Conservation (phyloP, 2,797 vertebrate species). For the Chelon auratus region DNA sequence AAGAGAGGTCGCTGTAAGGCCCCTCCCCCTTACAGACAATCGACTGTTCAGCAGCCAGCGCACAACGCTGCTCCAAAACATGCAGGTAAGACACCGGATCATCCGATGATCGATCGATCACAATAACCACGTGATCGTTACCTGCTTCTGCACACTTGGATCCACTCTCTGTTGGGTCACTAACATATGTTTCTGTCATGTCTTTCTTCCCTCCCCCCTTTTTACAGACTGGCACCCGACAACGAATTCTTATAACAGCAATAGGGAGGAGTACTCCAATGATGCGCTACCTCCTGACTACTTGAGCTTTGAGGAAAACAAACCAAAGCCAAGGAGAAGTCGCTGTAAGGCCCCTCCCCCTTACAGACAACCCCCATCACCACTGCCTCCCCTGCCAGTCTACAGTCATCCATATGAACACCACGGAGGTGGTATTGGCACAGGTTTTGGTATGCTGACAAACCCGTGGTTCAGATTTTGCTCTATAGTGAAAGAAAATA, state of each 20-base stretch:
- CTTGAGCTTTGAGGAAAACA: constrained; percentile 39
- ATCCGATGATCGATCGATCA: not conserved
- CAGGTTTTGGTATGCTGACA: no score
- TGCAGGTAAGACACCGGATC: constrained; percentile 16
- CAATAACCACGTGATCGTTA: not conserved
- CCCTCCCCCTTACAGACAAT: not conserved
- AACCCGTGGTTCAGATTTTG: no score
- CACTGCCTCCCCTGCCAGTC: not conserved
- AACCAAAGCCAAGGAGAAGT: rapidly evolving
- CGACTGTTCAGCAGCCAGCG: not conserved
- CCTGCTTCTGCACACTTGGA: no score
- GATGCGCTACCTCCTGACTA: constrained; percentile 11
- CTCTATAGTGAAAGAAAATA: no score
- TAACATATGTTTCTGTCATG: not conserved
- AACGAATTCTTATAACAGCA: not conserved
- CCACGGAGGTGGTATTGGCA: not conserved
- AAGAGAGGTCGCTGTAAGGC: rapidly evolving
- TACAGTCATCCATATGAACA: not conserved
- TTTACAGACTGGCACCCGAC: not conserved
- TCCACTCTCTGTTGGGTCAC: no score
- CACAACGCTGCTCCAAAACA: not conserved
- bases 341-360: not conserved
- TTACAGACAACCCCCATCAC: not conserved
- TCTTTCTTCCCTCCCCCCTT: not conserved
- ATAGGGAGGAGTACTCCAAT: constrained; percentile 17